Conservation (phyloP, 1,140 invertebrate genomes). For the Papilio dardanus region DNA sequence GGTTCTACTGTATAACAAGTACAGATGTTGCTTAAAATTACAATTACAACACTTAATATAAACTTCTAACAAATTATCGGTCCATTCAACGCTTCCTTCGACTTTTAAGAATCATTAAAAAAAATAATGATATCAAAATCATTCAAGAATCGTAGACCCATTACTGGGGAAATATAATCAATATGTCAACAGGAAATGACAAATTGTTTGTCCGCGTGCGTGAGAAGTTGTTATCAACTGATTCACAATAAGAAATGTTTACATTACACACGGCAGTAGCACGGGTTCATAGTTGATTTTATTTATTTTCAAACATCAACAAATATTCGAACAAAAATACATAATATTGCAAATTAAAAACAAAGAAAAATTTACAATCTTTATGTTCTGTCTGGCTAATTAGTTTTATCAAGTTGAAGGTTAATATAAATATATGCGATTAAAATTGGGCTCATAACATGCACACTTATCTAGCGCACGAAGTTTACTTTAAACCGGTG, state of each 20-base stretch:
- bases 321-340: background rate
- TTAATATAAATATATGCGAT: background rate
- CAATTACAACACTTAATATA: no score
- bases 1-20: no score
- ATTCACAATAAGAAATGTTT: conserved; percentile 10
- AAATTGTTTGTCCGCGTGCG: background rate
- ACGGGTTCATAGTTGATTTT: background rate
- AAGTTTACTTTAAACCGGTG: conserved; percentile 1
- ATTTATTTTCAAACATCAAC: background rate
- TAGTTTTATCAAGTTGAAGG: conserved; percentile 13
- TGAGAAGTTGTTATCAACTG: conserved; percentile 16
- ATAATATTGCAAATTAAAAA: background rate
- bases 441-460: background rate
- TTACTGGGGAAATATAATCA: conserved; percentile 2
- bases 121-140: background rate
- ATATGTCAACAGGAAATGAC: background rate
- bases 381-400: background rate
- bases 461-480: conserved; percentile 15
- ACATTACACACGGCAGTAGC: background rate
- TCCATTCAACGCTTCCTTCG: background rate
- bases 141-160: background rate
- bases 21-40: no score
- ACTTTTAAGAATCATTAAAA: background rate
- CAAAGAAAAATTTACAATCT: background rate
- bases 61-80: background rate